Conservation (phyloP, 2,797 vertebrate genomes). For the Melanitta fusca region DNA sequence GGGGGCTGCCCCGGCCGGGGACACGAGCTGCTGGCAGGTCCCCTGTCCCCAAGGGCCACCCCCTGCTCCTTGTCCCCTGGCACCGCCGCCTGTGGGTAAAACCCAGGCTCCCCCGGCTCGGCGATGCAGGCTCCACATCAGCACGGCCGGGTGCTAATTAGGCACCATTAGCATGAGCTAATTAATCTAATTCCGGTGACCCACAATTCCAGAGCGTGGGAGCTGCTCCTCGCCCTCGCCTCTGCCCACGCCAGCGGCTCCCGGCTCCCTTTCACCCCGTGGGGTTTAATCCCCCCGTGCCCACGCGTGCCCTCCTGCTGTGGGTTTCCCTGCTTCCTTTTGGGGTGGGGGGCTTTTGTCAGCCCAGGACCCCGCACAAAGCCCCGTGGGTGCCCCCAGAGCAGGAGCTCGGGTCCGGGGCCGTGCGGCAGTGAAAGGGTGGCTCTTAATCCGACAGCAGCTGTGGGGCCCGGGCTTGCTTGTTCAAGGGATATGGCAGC, state of each 20-base stretch:
- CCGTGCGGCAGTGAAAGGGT: conserved; percentile 40
- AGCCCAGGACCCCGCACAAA: neutral
- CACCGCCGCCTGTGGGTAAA: conserved; percentile 31
- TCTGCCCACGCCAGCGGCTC: neutral
- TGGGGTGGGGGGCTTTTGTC: neutral
- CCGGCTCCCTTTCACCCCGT: neutral
- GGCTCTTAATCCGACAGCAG: conserved; percentile 49
- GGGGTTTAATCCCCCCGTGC: no score
- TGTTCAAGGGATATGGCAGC: conserved; percentile 74
- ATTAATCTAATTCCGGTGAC: conserved; percentile 65
- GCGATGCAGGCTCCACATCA: conserved; percentile 39
- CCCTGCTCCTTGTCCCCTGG: neutral
- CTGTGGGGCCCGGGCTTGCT: conserved; percentile 61
- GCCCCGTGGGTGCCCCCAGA: neutral
- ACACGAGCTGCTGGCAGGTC: neutral
- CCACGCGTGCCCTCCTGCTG: no score
- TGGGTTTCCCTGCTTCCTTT: neutral
- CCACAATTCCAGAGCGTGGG: conserved; percentile 49
- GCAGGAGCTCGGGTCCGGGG: neutral
- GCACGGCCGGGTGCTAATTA: conserved; percentile 24
- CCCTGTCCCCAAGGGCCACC: neutral
- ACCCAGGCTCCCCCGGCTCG: conserved; percentile 28
- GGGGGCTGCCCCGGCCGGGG: neutral
- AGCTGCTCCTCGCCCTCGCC: neutral
- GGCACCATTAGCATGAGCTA: conserved; percentile 46